Percentiles rank a stretch among this genome's conserved stretches.
Evolutionary conservation across 2,797 vertebrate species (phyloP).

Genomic region (Argya squamiceps): DNA sequence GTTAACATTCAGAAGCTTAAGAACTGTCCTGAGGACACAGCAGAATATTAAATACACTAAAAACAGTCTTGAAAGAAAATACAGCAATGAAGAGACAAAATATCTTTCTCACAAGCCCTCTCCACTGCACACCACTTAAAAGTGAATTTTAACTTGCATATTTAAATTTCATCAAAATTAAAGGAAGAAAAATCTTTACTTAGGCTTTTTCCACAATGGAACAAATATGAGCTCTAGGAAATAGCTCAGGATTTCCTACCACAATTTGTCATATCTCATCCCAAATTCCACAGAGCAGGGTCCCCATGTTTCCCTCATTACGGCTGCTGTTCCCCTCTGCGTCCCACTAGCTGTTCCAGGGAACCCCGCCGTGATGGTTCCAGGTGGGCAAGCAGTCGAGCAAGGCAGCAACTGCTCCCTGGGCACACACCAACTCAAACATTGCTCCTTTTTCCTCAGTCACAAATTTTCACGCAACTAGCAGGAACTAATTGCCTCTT

Average conservation of each 20-base stretch:
- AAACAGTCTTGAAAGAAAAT: background rate
- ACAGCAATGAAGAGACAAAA: background rate
- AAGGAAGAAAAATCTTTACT: background rate
- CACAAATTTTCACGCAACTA: background rate
- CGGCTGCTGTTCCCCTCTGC: accelerated
- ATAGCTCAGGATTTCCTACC: background rate
- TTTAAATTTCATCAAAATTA: background rate
- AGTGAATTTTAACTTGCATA: background rate
- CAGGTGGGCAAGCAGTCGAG: background rate
- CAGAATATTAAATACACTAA: background rate
- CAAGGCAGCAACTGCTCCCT: background rate
- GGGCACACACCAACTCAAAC: background rate
- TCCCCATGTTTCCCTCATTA: accelerated
- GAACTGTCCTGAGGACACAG: background rate
- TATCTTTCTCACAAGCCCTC: background rate
- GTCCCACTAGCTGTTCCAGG: background rate
- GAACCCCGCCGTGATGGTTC: accelerated
- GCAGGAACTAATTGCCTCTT: background rate
- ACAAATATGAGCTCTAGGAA: background rate
- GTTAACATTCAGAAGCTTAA: background rate
- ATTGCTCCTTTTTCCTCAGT: background rate
- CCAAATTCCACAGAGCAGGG: background rate
- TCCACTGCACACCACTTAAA: background rate
- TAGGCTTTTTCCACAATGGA: background rate
- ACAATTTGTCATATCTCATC: background rate